Base-by-base conservation (phyloP, 1,140 invertebrate species). In the Drosophila nannoptera region DNA sequence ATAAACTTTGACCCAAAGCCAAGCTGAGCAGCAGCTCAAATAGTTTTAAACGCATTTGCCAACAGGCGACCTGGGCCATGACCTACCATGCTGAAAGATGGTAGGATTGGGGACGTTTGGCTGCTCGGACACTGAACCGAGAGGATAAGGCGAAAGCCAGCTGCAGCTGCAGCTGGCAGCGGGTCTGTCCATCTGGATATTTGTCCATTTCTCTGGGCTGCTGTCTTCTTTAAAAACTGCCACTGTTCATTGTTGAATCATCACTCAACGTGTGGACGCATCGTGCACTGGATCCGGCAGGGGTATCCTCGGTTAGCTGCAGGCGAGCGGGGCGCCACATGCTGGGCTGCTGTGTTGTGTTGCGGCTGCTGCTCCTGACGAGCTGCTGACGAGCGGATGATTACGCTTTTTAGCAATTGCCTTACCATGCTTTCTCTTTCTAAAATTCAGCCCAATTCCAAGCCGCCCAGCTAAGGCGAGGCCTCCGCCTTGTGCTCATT, bases 1-100 rank as follows among this genome's bases (percentile, higher is more conserved):
- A 84, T 83, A 83, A 83, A 83, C 80, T 83, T 77, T 83, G 80
- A 84, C 80, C 80, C 80, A 80, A 83, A 83, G 80, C 81, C 76
- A 84, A 83, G 80, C 65, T 84, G 80, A 83, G 75, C 73, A 84
- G 78, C 80, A 80, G 73, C 80, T 83, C 80, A 83, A 83, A 83
- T 84, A 83, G 80, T 83, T 83, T 83, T 80, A 76, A 83, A 84
- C 73, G 80, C 80, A 77, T 70, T 61, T 60, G 62, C 48, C 55
- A 78, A 48, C 60, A 45, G 7, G 6, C 29, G 22, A 46, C 33
- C 66, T 68, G 45, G 77, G 35, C 43, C 45, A 52, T 42, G 31
- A 60, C 56, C 32, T 12, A 22, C 22, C 22, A 22, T 22, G 22
- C 22, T 22, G 22, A 22, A 22, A 22, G 22, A 22, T 22, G 22